Evolutionary conservation across 2,113 vertebrate species (phyloP).

Genomic region (Myocastor coypus): DNA sequence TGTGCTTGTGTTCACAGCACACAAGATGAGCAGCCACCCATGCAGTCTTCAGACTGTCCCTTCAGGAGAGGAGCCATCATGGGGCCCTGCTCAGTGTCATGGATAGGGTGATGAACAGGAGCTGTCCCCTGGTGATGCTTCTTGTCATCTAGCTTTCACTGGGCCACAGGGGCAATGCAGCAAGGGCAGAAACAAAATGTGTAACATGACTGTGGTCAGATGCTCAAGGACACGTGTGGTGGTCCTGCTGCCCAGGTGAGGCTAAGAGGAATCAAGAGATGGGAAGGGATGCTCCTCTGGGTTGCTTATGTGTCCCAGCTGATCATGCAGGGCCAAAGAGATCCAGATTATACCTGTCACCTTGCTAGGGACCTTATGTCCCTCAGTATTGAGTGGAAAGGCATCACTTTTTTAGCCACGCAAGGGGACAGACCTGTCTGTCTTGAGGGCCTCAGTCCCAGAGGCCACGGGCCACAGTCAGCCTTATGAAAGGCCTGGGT

Average conservation of each 20-base stretch:
- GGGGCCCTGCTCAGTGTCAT: fast-evolving
- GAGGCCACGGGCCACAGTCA: fast-evolving
- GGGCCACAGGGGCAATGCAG: neutral
- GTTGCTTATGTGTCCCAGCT: no score
- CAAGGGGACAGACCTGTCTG: fast-evolving
- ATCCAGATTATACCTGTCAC: fast-evolving
- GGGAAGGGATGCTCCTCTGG: fast-evolving
- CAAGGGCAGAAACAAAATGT: neutral
- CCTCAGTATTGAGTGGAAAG: fast-evolving
- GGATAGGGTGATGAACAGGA: neutral
- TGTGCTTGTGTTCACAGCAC: neutral
- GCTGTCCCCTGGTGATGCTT: neutral
- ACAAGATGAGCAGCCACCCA: neutral
- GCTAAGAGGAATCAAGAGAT: no score
- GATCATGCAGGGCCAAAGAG: no score
- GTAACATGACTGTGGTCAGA: neutral
- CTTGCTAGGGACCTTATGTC: fast-evolving
- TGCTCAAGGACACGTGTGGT: fast-evolving
- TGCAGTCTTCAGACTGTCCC: neutral
- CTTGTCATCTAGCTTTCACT: neutral
- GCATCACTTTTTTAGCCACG: fast-evolving
- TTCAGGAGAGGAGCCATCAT: neutral
- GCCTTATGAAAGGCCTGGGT: neutral
- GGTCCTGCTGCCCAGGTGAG: neutral
- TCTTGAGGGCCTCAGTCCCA: neutral